Percentiles rank a stretch among this genome's conserved stretches.
phyloP scores from a whole-genome alignment of 2,113 vertebrate genomes.

The Bambusicola thoracicus region DNA sequence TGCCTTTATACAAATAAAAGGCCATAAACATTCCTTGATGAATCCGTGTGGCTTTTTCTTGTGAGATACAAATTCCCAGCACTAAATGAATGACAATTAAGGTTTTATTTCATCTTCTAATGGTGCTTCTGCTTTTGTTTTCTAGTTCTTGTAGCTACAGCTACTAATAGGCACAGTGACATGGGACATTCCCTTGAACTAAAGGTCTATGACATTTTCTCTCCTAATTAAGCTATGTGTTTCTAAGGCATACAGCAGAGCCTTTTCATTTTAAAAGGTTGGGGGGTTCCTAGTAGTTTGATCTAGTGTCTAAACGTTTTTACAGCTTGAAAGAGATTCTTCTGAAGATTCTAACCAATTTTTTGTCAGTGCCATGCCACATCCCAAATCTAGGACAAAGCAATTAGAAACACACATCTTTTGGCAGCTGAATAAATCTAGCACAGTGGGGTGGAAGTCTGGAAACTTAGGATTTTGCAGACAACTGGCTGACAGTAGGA shows the following conservation, averaged over 20 bases:
- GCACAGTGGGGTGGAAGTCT: neutral
- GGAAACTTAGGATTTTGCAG: neutral
- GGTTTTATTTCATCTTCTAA: neutral
- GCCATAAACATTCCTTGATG: accelerated
- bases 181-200: neutral
- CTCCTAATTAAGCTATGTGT: neutral
- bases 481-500: neutral
- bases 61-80: neutral
- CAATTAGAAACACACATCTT: neutral
- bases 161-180: neutral
- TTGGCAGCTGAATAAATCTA: conserved; percentile 6
- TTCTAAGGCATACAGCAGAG: neutral
- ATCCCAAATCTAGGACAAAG: neutral
- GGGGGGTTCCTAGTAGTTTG: neutral
- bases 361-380: neutral
- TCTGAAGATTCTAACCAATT: neutral
- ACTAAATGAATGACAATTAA: accelerated
- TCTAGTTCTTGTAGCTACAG: neutral
- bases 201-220: neutral
- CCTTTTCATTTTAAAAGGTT: neutral
- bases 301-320: neutral
- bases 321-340: neutral
- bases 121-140: neutral
- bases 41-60: neutral
- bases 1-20: neutral